Evolutionary conservation across 2,113 vertebrate species (phyloP).

Genomic region (Nothoprocta pentlandii): DNA sequence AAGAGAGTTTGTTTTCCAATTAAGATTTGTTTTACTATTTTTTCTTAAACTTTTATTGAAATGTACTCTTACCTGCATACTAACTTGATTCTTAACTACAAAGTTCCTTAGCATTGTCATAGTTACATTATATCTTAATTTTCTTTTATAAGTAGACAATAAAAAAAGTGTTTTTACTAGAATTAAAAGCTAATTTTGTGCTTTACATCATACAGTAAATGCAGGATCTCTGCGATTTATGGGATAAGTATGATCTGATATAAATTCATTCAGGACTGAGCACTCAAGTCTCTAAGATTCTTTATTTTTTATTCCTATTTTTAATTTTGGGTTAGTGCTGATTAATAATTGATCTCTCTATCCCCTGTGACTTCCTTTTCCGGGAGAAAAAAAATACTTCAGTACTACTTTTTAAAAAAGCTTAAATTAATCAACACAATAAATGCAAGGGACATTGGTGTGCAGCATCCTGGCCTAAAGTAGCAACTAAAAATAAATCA

Average conservation of each 20-base stretch:
- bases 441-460: conserved; percentile 24
- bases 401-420: neutral
- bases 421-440: conserved; percentile 39
- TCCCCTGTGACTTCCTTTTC: conserved; percentile 30
- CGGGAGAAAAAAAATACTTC: neutral
- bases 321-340: neutral
- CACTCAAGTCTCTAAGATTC: neutral
- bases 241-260: neutral
- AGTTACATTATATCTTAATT: neutral
- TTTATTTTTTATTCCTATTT: conserved; percentile 1
- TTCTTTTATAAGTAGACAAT: neutral
- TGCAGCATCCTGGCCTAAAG: conserved; percentile 61
- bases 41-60: neutral
- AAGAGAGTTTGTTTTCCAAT: neutral
- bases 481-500: conserved; percentile 78
- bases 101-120: neutral
- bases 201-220: neutral
- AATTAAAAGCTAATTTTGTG: conserved; percentile 3
- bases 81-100: neutral
- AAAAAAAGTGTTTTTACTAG: neutral
- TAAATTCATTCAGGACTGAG: conserved; percentile 1
- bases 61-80: neutral
- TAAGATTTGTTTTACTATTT: neutral
- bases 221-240: neutral
- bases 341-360: conserved; percentile 39